Evolutionary conservation across 2,888 invertebrate species (phyloP).

Genomic region (Agapetus fuscipes): DNA sequence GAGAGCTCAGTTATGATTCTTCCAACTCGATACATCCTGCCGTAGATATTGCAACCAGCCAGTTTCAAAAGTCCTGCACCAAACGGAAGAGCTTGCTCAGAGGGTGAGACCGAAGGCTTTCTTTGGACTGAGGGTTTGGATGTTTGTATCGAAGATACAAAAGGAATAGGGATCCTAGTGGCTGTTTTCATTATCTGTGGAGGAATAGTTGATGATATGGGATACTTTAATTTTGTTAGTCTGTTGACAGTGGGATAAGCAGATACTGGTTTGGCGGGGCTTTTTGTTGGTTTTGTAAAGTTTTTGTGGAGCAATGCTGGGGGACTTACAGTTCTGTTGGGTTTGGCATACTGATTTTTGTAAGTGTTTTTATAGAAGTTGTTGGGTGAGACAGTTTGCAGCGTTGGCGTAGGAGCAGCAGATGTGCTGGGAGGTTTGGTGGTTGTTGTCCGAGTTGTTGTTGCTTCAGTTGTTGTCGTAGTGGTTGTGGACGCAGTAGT

Average conservation of each 20-base stretch:
- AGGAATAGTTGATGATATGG: slow-evolving; percentile 6
- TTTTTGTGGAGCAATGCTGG: slow-evolving; percentile 11
- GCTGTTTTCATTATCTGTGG: slow-evolving; percentile 14
- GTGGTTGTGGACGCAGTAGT: slow-evolving; percentile 4
- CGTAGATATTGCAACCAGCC: slow-evolving; percentile 85
- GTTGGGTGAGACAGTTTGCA: no score
- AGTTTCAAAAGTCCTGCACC: slow-evolving; percentile 58
- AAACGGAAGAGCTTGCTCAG: slow-evolving; percentile 25
- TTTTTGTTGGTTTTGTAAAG: slow-evolving; percentile 13
- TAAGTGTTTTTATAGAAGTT: slow-evolving; percentile 11
- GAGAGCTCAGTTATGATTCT: slow-evolving; percentile 75
- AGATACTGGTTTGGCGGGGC: slow-evolving; percentile 13
- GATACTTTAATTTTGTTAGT: slow-evolving; percentile 14
- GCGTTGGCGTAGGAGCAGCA: not conserved
- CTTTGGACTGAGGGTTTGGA: slow-evolving; percentile 10
- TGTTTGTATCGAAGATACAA: slow-evolving; percentile 11
- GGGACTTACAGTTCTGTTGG: slow-evolving; percentile 11
- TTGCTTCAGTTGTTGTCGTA: slow-evolving; percentile 6
- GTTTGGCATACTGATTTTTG: slow-evolving; percentile 15
- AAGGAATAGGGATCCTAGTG: slow-evolving; percentile 11
- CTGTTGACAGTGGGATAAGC: slow-evolving; percentile 14
- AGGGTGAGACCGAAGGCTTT: slow-evolving; percentile 3
- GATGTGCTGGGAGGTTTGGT: slow-evolving; percentile 1
- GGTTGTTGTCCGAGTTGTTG: slow-evolving; percentile 6
- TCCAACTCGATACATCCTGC: slow-evolving; percentile 77